A percentile compares a stretch with the other conserved stretches of the same genome.
phyloP scores from a whole-genome alignment of 2,888 invertebrate genomes.

The Melieria picta region DNA sequence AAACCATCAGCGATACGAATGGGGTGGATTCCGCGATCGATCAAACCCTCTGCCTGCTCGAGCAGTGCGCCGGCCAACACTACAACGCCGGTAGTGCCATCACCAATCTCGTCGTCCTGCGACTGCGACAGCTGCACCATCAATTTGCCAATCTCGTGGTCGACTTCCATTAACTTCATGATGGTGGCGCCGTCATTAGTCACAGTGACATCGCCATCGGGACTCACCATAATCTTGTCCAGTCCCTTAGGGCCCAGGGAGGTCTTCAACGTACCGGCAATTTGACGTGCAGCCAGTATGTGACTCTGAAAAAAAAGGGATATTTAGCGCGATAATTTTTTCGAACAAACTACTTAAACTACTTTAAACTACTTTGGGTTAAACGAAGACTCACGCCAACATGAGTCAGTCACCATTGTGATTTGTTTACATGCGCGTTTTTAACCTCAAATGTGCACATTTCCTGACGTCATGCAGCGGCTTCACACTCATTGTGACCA shows the following conservation, averaged over 20 bases:
- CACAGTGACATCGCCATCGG: slow-evolving; percentile 96
- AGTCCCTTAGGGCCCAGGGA: slow-evolving; percentile 97
- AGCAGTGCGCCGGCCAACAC: slow-evolving; percentile 84
- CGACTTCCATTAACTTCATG: slow-evolving; percentile 97
- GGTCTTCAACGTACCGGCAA: slow-evolving; percentile 88
- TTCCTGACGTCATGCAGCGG: slow-evolving; percentile 33
- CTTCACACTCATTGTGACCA: not conserved
- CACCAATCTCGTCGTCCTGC: slow-evolving; percentile 99
- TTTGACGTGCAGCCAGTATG: slow-evolving; percentile 94
- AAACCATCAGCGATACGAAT: slow-evolving; percentile 99
- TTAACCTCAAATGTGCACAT: slow-evolving; percentile 53
- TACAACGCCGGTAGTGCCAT: slow-evolving; percentile 99
- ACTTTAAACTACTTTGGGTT: not conserved
- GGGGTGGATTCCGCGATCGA: slow-evolving; percentile 98
- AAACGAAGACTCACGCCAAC: not conserved
- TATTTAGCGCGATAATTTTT: not conserved
- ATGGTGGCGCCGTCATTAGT: slow-evolving; percentile 99
- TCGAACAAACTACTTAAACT: not conserved
- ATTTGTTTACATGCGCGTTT: slow-evolving; percentile 40
- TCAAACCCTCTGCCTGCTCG: slow-evolving; percentile 90
- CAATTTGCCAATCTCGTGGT: slow-evolving; percentile 97
- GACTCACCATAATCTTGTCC: slow-evolving; percentile 97
- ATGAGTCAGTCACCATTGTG: not conserved
- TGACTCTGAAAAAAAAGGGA: slow-evolving; percentile 81
- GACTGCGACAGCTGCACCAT: slow-evolving; percentile 98